These are phyloP conservation scores for Colletes collaris DNA, from an alignment of 2,888 invertebrate genomes.

Conservation along the genomic window DNA sequence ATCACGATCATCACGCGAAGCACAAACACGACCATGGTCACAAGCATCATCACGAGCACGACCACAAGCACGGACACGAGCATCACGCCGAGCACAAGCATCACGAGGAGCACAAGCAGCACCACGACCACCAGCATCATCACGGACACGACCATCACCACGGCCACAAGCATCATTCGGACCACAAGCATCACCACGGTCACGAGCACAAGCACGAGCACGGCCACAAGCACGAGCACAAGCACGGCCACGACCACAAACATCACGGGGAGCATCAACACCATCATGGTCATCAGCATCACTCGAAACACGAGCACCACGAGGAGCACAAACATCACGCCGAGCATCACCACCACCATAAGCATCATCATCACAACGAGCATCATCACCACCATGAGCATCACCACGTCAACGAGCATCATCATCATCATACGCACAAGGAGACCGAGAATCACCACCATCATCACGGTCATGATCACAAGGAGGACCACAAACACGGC, in stretches of 20 bases:
- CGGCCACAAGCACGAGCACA: conserved; percentile 69
- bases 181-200: conserved; percentile 72
- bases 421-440: conserved; percentile 77
- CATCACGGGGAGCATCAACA: conserved; percentile 74
- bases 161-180: conserved; percentile 68
- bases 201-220: conserved; percentile 72
- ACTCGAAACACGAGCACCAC: conserved; percentile 73
- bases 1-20: conserved; percentile 70
- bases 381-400: conserved; percentile 78
- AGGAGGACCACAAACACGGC: conserved; percentile 75
- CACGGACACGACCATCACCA: conserved; percentile 72
- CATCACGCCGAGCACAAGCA: conserved; percentile 73
- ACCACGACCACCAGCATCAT: conserved; percentile 69
- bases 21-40: conserved; percentile 70
- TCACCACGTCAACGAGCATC: conserved; percentile 77
- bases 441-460: conserved; percentile 77
- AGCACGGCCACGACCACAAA: conserved; percentile 72
- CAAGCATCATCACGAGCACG: conserved; percentile 71
- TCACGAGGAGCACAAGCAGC: conserved; percentile 70
- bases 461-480: conserved; percentile 76
- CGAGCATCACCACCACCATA: conserved; percentile 77
- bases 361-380: conserved; percentile 76
- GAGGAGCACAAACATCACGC: conserved; percentile 74
- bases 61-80: conserved; percentile 73
- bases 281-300: conserved; percentile 74